A percentile compares a stretch with the other conserved stretches of the same genome.
Conservation (phyloP, 2,113 vertebrate genomes). For the Pomatostomus ruficeps region DNA sequence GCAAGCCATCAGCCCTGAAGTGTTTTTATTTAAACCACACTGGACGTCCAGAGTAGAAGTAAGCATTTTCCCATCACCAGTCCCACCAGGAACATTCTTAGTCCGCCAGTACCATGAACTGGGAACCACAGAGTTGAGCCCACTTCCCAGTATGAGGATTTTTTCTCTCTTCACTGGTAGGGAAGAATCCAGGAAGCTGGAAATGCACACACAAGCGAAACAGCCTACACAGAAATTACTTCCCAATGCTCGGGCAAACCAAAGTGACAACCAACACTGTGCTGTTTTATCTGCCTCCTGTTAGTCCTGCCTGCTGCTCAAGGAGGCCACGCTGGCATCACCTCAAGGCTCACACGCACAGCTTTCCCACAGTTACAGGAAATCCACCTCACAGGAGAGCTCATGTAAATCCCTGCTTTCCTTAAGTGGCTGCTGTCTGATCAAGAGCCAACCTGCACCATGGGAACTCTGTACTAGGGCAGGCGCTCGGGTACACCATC, state of each 20-base stretch:
- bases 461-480: not conserved
- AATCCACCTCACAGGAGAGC: not conserved
- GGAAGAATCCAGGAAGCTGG: not conserved
- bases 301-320: not conserved
- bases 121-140: rapidly evolving
- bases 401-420: rapidly evolving
- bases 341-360: not conserved
- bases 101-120: not conserved
- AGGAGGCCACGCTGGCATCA: not conserved
- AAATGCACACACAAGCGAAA: not conserved
- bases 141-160: rapidly evolving
- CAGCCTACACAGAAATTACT: not conserved
- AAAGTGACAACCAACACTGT: not conserved
- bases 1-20: not conserved
- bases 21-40: not conserved
- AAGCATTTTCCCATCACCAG: not conserved
- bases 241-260: not conserved
- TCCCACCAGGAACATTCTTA: too few relatives aligned
- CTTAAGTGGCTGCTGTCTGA: not conserved
- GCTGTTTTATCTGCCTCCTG: not conserved
- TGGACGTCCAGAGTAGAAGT: rapidly evolving
- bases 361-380: not conserved
- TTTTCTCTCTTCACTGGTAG: not conserved
- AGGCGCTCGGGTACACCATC: not conserved
- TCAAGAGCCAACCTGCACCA: not conserved